Percentiles rank a stretch among this genome's conserved stretches.
These are phyloP conservation scores for Limosa lapponica DNA, from an alignment of 2,797 vertebrate genomes.

Conservation along the genomic window DNA sequence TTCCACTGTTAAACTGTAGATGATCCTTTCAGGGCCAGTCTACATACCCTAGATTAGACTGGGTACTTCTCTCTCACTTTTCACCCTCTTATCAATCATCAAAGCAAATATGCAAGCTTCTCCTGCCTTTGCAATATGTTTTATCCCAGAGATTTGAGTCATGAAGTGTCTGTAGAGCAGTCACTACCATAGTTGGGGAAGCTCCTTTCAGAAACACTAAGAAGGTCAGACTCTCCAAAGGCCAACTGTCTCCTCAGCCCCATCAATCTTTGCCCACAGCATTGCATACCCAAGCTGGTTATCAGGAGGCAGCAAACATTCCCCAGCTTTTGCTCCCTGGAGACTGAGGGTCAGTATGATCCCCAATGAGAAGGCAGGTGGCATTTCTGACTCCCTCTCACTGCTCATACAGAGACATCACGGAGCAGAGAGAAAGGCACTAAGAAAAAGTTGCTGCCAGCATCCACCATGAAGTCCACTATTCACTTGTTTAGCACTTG, in stretches of 20 bases:
- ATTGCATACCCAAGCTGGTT: neutral
- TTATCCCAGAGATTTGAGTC: neutral
- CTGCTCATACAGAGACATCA: neutral
- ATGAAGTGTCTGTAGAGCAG: neutral
- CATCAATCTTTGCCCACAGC: neutral
- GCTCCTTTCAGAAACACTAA: neutral
- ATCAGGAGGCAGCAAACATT: neutral
- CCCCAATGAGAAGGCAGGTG: neutral
- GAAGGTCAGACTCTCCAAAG: neutral
- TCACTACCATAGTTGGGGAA: neutral
- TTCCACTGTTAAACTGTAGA: neutral
- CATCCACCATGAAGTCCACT: neutral
- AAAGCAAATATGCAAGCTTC: neutral
- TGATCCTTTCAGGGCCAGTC: neutral
- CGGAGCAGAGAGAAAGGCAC: neutral
- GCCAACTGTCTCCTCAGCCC: neutral
- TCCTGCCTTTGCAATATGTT: neutral
- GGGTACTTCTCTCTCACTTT: neutral
- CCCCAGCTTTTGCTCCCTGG: neutral
- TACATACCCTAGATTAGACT: neutral
- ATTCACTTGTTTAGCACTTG: neutral
- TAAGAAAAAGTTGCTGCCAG: neutral
- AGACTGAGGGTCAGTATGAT: neutral
- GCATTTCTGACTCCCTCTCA: neutral
- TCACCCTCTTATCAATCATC: neutral